Base-by-base conservation (phyloP, 2,888 invertebrate species). In the Oligia fasciuncula region DNA sequence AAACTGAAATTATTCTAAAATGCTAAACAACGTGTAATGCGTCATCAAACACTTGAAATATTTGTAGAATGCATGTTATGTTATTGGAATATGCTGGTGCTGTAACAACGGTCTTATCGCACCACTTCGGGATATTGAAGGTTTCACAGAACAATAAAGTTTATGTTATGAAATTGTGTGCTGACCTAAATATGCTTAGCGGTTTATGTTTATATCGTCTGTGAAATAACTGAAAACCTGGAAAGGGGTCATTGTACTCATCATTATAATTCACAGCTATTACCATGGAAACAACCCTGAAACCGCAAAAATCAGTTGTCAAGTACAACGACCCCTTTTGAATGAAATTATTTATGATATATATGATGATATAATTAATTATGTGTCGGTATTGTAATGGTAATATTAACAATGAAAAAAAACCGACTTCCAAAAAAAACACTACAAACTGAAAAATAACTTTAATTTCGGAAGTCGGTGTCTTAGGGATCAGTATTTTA, bases 71-170 rank as follows among this genome's bases (percentile, higher is more conserved):
- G 51, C 65, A 73, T 62, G 73, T 9, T 23, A 49, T 46, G 54
- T 29, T 84, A 66, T 70, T 66, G 60, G 4, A 62, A 65, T 54
- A 13, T 69, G 79, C 65, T 43, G 2, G 11, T 46, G 76, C 81
- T 4, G 35, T 43, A 29, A 17, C 63, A 60, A 40, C 63, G 70
- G 85, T 63, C 79, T 79, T 82, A 82, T 66, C 69, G 73, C 65
- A 46, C 73, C 82, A 80, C 82, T 83, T 85, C 65, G 49, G 60
- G 54, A 80, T 80, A 83, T 85, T 80, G 81, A 80, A 85, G 73
- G 80, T 57, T 73, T 65, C 65, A n/a, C 46, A 46, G 49, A 73
- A 83, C 74, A 80, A 85, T 83, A 85, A 85, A 85, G 4, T 74
- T 80, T 80, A 73, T 74, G 66, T 62, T 63, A n/a, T 51, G 62